phyloP scores from a whole-genome alignment of 2,888 invertebrate species.

The Phortica okadai region DNA sequence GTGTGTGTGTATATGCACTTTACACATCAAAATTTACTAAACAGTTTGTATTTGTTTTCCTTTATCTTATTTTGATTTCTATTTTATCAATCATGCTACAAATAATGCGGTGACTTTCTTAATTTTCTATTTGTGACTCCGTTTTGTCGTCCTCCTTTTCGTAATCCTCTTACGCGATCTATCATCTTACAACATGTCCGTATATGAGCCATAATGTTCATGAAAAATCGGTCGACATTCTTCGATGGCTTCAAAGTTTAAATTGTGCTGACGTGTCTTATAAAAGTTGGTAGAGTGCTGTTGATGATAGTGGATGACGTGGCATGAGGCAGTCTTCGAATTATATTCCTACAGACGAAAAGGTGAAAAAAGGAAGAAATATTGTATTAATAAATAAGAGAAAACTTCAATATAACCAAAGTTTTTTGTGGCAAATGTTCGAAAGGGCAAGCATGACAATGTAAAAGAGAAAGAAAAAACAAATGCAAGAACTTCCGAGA shows the following conservation, averaged over 20 bases:
- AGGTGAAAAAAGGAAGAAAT: neutral
- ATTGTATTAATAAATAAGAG: neutral
- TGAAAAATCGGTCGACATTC: conserved; percentile 73
- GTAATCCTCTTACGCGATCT: too few species aligned
- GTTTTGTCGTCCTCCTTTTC: too few species aligned
- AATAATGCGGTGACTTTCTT: too few species aligned
- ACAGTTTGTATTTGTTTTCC: too few species aligned
- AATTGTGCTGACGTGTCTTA: conserved; percentile 40
- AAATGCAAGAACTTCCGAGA: neutral
- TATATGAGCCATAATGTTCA: conserved; percentile 68
- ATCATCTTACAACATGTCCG: conserved; percentile 61
- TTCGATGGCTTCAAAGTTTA: conserved; percentile 69
- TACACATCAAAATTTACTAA: neutral
- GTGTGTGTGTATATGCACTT: neutral
- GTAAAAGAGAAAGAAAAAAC: neutral
- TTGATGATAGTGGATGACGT: conserved; percentile 74
- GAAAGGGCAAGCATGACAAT: neutral
- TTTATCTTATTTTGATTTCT: neutral
- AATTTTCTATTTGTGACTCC: neutral
- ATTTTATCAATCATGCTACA: neutral
- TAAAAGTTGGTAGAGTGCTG: conserved; percentile 22
- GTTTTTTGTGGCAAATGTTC: neutral
- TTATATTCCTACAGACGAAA: conserved; percentile 71
- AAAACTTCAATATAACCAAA: neutral
- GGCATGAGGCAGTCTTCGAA: conserved; percentile 77